These are phyloP conservation scores for Artibeus jamaicensis DNA, from an alignment of 2,797 vertebrate species.

Conservation along the genomic window DNA sequence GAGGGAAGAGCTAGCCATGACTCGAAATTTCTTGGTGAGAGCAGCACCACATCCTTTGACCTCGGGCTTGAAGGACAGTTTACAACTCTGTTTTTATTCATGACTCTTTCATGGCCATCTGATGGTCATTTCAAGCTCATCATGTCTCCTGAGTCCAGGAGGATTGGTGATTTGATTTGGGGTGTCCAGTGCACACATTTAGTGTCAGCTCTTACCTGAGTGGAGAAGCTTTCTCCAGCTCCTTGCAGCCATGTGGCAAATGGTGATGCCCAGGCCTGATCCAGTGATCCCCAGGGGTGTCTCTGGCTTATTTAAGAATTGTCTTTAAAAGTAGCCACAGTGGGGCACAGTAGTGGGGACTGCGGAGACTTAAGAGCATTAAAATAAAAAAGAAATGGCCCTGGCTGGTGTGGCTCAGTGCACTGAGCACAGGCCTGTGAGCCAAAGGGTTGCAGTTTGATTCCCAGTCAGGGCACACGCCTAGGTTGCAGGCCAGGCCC, in stretches of 20 bases:
- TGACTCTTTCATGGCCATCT: neutral
- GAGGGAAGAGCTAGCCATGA: neutral
- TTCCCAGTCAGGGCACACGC: too few species aligned
- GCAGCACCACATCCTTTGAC: neutral
- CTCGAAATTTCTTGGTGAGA: neutral
- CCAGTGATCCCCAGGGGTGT: neutral
- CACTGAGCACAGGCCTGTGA: too few species aligned
- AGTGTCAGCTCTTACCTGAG: neutral
- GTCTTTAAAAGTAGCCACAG: neutral
- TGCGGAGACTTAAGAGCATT: neutral
- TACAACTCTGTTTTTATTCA: neutral
- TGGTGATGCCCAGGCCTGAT: neutral
- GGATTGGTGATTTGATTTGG: neutral
- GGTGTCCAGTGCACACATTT: neutral
- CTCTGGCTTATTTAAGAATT: neutral
- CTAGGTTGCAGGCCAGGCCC: too few species aligned
- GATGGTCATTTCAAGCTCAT: neutral
- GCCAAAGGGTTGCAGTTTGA: too few species aligned
- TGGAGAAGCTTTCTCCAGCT: neutral
- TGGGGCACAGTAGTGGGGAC: neutral
- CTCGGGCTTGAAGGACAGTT: conserved; percentile 7
- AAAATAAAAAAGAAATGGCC: neutral
- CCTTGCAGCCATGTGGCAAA: neutral
- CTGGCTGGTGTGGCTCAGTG: too few species aligned
- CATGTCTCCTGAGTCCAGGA: neutral